phyloP scores from a whole-genome alignment of 2,113 vertebrate species.

The Sciurus niger region DNA sequence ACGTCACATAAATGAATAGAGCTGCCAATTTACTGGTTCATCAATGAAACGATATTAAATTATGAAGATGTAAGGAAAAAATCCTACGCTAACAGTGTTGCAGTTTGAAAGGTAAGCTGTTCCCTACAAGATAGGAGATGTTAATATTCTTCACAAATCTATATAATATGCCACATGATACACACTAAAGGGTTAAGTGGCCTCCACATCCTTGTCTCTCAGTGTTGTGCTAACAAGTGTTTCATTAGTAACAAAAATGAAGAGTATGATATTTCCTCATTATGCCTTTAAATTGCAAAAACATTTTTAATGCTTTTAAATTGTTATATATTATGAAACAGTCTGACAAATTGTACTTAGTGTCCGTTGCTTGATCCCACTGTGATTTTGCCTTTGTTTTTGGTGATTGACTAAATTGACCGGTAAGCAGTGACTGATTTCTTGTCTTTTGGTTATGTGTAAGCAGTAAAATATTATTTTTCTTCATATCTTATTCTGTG shows the following conservation, averaged over 20 bases:
- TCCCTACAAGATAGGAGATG: conserved; percentile 14
- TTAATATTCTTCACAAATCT: neutral
- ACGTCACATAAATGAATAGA: conserved; percentile 70
- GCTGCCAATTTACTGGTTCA: conserved; percentile 81
- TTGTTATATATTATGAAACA: neutral
- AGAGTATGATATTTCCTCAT: neutral
- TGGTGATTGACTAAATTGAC: neutral
- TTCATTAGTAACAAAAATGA: neutral
- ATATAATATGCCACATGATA: neutral
- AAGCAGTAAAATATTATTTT: neutral
- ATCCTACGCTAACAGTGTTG: conserved; percentile 70
- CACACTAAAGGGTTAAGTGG: neutral
- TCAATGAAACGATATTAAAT: conserved; percentile 79
- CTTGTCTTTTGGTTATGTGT: neutral
- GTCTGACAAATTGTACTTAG: neutral
- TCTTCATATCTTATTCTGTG: neutral
- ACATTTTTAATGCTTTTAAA: neutral
- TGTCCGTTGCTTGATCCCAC: too few species aligned
- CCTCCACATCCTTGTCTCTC: neutral
- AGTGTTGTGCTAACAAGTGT: neutral
- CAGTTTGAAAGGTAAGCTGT: conserved; percentile 83
- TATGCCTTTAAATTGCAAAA: conserved; percentile 48
- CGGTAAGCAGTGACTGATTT: neutral
- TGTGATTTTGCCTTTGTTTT: neutral
- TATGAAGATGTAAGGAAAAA: conserved; percentile 81